Evolutionary conservation across 2,113 vertebrate genomes (phyloP), one percentile per base, ranked within the genome.

Genomic region (Pseudorasbora parva): DNA sequence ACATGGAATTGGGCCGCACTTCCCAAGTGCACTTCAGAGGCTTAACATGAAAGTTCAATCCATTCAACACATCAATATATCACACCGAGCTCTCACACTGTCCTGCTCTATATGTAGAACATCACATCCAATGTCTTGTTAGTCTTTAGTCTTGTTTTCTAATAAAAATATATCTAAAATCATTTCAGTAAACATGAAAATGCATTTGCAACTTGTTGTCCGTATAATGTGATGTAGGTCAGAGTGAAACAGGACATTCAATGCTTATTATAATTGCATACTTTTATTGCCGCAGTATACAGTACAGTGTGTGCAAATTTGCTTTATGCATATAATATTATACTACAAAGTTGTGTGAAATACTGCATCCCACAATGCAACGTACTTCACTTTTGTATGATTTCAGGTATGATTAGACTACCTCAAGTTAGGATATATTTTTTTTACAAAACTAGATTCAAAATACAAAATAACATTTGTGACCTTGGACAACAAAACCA

Each of bases 1-100:
- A 41, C n/a, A 64, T 43, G 17, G 56, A 79, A 47, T 7, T 64
- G 59, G 59, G 57, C 59, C 6, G 59, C 25, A 79, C 43, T 15
- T 64, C 17, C 37, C 51, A 74, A 74, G 23, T 74, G 71, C 54
- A 41, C 57, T 62, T 78, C 77, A 60, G 41, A 62, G 57, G 41
- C 8, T 78, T 78, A 62, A 27, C 41, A 45, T 15, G 30, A 78
- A 21, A 47, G 37, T 21, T 64, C 15, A 49, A 30, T 62, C 17
- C n/a, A 60, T 60, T 56, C 17, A 59, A 78, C 43, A 43, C 33
- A 64, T 64, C 77, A 64, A 27, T 27, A 2, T 25, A 43, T 60
- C 14, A 5, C 54, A 60, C 56, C 30, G 7, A 27, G 6, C 59
- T 47, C 59, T 5, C 37, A 64, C 37, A 45, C 33, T 12, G 74